A percentile compares a stretch with the other conserved stretches of the same genome.
Conservation (phyloP, 2,113 vertebrate genomes). For the Dasypus novemcinctus region DNA sequence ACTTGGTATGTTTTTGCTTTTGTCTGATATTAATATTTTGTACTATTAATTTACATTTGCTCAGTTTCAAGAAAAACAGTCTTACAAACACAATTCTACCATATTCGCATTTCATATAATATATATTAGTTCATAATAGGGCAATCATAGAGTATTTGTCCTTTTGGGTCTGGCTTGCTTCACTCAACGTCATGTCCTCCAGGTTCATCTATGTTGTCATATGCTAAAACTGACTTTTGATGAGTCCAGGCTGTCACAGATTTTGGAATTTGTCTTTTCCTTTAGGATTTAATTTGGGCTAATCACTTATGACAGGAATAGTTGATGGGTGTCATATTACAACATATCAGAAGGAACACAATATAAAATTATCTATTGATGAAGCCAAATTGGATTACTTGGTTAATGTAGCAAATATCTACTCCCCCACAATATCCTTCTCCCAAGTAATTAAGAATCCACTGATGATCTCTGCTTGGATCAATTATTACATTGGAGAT, state of each 20-base stretch:
- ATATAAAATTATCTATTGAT: not conserved
- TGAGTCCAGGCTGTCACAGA: not conserved
- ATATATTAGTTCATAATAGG: too few species aligned
- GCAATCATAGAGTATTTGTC: too few species aligned
- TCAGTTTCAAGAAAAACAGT: too few species aligned
- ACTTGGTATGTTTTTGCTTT: too few species aligned
- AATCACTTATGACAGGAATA: slow-evolving; percentile 44
- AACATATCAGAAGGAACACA: not conserved
- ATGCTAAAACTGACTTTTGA: not conserved
- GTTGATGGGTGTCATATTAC: not conserved
- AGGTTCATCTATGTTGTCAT: too few species aligned
- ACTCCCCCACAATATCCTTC: not conserved
- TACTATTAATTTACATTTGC: too few species aligned
- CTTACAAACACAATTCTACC: too few species aligned
- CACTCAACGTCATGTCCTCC: too few species aligned
- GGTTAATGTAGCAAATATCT: not conserved
- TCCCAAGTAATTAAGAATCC: slow-evolving; percentile 20
- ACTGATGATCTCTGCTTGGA: not conserved
- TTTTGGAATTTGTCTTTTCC: not conserved
- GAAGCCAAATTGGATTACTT: slow-evolving; percentile 29
- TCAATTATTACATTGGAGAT: not conserved
- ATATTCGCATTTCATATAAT: too few species aligned
- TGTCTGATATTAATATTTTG: too few species aligned
- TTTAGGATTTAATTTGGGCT: slow-evolving; percentile 1
- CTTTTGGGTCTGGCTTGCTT: too few species aligned